Conservation (phyloP, 2,113 vertebrate species). For the Micromys minutus region DNA sequence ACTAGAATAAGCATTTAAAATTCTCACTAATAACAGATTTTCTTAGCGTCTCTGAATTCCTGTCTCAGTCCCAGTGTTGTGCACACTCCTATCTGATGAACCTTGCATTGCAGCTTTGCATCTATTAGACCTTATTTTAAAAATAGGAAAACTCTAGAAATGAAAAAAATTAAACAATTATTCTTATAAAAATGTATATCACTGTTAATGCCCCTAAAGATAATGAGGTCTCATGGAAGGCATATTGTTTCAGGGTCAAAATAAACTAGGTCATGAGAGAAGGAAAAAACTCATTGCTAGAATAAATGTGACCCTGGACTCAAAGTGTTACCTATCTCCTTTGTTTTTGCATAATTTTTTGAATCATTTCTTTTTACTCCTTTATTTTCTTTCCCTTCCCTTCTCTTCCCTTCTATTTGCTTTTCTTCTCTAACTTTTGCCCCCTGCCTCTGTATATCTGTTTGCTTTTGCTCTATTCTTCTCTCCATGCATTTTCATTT, state of each 20-base stretch:
- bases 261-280: not conserved
- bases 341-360: not conserved
- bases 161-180: not conserved
- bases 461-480: not conserved
- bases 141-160: conserved; percentile 28
- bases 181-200: not conserved
- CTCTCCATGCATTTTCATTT: not conserved
- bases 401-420: too few species aligned
- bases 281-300: not conserved
- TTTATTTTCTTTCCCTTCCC: not conserved
- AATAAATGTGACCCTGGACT: not conserved
- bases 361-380: accelerated
- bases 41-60: not conserved
- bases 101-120: conserved; percentile 1
- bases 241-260: not conserved
- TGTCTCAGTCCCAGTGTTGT: conserved; percentile 12
- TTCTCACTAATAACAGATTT: not conserved
- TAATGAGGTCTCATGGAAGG: not conserved
- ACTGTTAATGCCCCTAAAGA: not conserved
- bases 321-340: not conserved
- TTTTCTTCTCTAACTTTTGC: too few species aligned
- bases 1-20: not conserved
- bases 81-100: conserved; percentile 28
- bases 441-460: not conserved
- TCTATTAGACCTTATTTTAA: not conserved